Base-by-base conservation (phyloP, 53 echinoderm and acorn worm species). In the Crossaster papposus region DNA sequence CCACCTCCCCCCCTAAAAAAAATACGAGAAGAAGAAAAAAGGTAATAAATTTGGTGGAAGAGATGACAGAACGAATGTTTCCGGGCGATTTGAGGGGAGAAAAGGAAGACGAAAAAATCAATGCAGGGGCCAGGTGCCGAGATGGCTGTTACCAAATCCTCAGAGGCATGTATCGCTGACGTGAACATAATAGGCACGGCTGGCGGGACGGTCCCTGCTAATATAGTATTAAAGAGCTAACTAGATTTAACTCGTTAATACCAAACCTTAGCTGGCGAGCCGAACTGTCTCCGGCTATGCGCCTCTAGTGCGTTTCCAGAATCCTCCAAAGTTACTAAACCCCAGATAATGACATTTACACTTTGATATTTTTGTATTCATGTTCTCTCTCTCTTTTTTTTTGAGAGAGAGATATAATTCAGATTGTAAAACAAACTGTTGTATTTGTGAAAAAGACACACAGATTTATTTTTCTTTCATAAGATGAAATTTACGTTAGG, bases 11-110 rank as follows among this genome's bases (percentile, higher is more conserved):
- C n/a, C n/a, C n/a, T n/a, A n/a, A n/a, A n/a, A n/a, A n/a, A n/a
- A n/a, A n/a, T n/a, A n/a, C n/a, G n/a, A n/a, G n/a, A n/a, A n/a
- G 72, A 85, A 85, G 72, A 51, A 85, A 85, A 78, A 85, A 82
- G 52, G 52, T 72, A 54, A 29, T 65, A 37, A 65, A 83, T 83
- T 36, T 30, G 35, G 65, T 63, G 70, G 28, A 26, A 38, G 29
- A 26, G 29, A 29, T 50, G 51, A 17, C 35, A 64, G 35, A 51
- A 65, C 83, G 83, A 54, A 85, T 30, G 85, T 85, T 70, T 50
- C 26, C 36, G 8, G 51, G 70, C 37, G 24, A 83, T 62, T 18
- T 22, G 70, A 51, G 50, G n/a, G n/a, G n/a, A n/a, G n/a, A n/a
- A 44, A 44, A 44, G 7, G 9, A 70, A 36, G 38, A 72, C 30